These are phyloP conservation scores for Caenorhabditis elegans DNA, from an alignment of 1,140 invertebrate genomes.

Conservation along the genomic window DNA sequence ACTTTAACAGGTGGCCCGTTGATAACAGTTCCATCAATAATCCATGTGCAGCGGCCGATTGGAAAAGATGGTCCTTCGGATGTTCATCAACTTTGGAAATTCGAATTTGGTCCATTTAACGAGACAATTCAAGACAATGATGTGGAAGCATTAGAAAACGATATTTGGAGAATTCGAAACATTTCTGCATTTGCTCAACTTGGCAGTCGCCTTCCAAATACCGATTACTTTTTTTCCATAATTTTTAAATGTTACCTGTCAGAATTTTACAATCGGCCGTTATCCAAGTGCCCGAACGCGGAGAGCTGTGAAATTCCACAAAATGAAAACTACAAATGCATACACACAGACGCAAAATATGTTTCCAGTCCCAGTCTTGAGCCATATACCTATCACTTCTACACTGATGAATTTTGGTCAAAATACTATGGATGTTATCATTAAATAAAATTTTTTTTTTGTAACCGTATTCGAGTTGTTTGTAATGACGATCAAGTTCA, in stretches of 20 bases:
- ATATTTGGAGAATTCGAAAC: neutral
- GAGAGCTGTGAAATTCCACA: neutral
- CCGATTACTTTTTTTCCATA: neutral
- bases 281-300: neutral
- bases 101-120: neutral
- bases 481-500: too few relatives aligned
- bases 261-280: neutral
- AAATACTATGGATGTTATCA: neutral
- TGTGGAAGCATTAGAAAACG: neutral
- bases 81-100: neutral
- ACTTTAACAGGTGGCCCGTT: too few relatives aligned
- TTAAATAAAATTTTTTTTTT: neutral
- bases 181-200: neutral
- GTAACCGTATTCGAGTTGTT: neutral
- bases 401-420: neutral
- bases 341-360: neutral
- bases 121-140: neutral
- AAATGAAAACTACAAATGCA: neutral
- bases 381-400: neutral
- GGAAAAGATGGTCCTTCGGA: neutral
- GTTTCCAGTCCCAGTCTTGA: neutral
- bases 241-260: neutral
- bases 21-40: neutral
- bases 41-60: neutral
- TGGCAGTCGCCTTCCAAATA: neutral